Conservation (phyloP, 2,113 vertebrate genomes). For the Sylvietta virens region DNA sequence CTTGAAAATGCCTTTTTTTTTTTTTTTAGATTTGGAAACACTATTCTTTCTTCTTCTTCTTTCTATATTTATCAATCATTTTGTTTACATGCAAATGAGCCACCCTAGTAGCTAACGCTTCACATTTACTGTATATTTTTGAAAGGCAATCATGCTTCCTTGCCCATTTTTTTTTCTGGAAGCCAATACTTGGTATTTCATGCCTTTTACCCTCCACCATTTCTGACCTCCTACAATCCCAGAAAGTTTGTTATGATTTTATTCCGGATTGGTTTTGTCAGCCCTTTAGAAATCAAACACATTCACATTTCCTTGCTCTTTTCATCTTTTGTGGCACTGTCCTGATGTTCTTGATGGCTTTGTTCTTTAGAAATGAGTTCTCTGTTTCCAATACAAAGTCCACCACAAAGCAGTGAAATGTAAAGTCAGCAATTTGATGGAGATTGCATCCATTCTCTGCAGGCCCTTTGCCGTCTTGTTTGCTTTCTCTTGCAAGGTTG, state of each 20-base stretch:
- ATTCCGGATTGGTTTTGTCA: neutral
- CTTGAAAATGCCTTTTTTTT: neutral
- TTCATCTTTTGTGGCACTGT: neutral
- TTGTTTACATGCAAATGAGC: neutral
- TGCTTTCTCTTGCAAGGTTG: neutral
- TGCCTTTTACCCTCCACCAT: accelerated
- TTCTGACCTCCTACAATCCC: accelerated
- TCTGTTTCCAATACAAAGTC: neutral
- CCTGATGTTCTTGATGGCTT: neutral
- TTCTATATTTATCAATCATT: neutral
- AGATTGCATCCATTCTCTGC: neutral
- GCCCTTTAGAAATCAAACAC: neutral
- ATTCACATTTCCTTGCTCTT: neutral
- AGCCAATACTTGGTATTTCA: neutral
- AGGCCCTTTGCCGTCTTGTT: neutral
- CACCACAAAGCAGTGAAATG: neutral
- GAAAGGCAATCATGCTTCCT: neutral
- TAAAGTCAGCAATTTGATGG: neutral
- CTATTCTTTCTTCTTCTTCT: neutral
- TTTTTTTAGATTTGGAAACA: neutral
- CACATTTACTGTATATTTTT: neutral
- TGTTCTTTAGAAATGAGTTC: neutral
- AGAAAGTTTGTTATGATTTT: neutral
- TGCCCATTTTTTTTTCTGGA: neutral
- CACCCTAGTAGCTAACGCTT: neutral